These are phyloP conservation scores for Heliornis fulica DNA, from an alignment of 2,113 vertebrate species.

Conservation along the genomic window DNA sequence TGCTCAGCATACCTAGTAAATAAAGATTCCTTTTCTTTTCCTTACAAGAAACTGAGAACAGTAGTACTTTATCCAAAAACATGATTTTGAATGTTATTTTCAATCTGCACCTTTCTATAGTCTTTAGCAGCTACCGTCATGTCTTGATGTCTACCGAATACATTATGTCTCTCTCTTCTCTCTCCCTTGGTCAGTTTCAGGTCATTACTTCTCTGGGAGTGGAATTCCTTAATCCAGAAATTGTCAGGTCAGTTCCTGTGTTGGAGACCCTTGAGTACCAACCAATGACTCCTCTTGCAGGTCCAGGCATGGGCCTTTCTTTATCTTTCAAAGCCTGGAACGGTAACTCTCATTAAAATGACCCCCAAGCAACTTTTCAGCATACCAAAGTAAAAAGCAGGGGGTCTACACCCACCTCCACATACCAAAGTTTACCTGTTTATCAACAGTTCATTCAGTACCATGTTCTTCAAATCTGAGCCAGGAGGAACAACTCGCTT, in stretches of 20 bases:
- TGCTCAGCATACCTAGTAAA: background rate
- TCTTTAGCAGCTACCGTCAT: background rate
- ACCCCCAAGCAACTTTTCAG: conserved; percentile 34
- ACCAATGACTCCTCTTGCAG: background rate
- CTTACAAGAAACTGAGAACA: background rate
- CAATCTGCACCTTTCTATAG: background rate
- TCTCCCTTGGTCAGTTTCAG: background rate
- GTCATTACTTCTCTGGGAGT: background rate
- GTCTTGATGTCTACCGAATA: background rate
- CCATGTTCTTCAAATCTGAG: background rate
- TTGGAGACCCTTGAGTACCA: background rate
- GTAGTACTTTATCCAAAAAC: background rate
- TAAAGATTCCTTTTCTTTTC: background rate
- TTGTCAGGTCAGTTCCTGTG: background rate
- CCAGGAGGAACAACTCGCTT: background rate
- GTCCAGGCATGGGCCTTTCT: background rate
- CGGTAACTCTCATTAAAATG: background rate
- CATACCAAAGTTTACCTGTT: background rate
- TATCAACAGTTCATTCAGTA: background rate
- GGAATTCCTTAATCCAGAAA: background rate
- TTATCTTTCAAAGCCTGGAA: conserved; percentile 6
- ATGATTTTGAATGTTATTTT: background rate
- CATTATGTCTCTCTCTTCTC: background rate
- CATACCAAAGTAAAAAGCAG: conserved; percentile 14
- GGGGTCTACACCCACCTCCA: background rate